phyloP scores from a whole-genome alignment of 2,797 vertebrate genomes.

The Allobates femoralis region DNA sequence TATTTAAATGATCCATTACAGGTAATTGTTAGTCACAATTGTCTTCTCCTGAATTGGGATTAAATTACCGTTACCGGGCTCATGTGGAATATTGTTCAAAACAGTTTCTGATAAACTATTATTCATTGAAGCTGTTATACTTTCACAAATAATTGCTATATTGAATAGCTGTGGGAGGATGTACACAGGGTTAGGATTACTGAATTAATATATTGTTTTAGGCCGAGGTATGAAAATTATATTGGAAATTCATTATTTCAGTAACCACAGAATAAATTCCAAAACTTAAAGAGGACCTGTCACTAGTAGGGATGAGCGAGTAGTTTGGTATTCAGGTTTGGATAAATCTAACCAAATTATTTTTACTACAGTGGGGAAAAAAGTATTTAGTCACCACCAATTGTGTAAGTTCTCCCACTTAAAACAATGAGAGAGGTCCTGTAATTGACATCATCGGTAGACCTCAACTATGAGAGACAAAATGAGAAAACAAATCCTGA shows the following conservation, averaged over 20 bases:
- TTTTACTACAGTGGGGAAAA: too few species aligned
- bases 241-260: not conserved
- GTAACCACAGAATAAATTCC: not conserved
- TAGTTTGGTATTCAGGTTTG: too few species aligned
- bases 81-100: not conserved
- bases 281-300: not conserved
- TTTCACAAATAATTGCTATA: not conserved
- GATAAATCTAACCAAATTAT: too few species aligned
- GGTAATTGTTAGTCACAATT: constrained; percentile 67
- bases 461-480: too few species aligned
- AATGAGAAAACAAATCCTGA: too few species aligned
- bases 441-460: too few species aligned
- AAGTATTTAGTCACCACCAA: too few species aligned
- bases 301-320: too few species aligned
- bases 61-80: constrained; percentile 70
- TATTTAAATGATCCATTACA: constrained; percentile 70
- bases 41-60: constrained; percentile 70
- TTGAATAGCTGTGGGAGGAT: not conserved
- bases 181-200: not conserved
- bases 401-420: too few species aligned
- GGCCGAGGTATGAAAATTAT: not conserved
- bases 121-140: not conserved
- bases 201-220: not conserved
- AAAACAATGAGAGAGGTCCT: too few species aligned
- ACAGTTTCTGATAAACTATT: not conserved